Evolutionary conservation across 2,797 vertebrate species (phyloP).

Genomic region (Phrynocephalus vlangalii): DNA sequence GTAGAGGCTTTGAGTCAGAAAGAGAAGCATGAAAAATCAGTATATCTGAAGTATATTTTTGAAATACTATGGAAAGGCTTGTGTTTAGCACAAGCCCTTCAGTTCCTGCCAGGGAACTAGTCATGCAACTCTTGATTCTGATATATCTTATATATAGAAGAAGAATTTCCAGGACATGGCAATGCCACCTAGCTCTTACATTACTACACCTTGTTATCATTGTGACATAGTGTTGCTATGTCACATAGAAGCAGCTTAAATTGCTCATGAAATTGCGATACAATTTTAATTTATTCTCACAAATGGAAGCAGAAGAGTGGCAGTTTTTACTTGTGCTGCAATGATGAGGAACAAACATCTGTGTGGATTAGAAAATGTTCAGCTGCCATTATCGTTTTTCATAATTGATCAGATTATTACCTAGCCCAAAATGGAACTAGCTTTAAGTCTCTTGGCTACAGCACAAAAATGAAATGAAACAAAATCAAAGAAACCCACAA

Average conservation of each 20-base stretch:
- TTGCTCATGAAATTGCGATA: too few species aligned
- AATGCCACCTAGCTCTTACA: too few species aligned
- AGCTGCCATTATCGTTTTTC: neutral
- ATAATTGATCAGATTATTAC: neutral
- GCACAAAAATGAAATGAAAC: neutral
- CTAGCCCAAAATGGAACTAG: neutral
- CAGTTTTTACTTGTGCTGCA: too few species aligned
- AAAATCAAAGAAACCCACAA: neutral
- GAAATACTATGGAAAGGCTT: constrained; percentile 34
- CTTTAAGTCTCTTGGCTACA: neutral
- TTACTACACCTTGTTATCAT: too few species aligned
- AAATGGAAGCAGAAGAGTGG: too few species aligned
- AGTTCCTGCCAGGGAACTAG: constrained; percentile 53
- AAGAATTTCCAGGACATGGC: too few species aligned
- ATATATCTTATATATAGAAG: too few species aligned
- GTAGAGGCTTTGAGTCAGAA: constrained; percentile 84
- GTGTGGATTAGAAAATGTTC: neutral
- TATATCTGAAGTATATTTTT: constrained; percentile 56
- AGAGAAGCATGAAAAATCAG: constrained; percentile 54
- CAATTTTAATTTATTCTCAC: too few species aligned
- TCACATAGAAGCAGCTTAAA: too few species aligned
- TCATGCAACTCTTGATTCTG: too few species aligned
- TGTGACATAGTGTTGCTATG: too few species aligned
- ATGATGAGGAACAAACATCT: too few species aligned
- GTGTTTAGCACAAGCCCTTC: constrained; percentile 60